Evolutionary conservation across 2,113 vertebrate species (phyloP).

Genomic region (Rana temporaria): DNA sequence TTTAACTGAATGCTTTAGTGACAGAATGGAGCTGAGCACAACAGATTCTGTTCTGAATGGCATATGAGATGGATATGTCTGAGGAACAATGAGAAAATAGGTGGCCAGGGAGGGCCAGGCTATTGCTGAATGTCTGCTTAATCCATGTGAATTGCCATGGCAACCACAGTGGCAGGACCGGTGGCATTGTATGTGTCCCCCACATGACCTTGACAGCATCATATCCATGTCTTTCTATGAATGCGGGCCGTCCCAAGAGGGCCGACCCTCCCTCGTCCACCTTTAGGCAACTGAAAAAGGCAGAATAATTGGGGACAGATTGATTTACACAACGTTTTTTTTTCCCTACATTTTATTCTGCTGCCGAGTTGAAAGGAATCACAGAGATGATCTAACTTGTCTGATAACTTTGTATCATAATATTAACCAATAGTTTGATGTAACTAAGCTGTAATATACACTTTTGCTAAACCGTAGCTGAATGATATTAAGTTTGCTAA

Average conservation of each 20-base stretch:
- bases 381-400: constrained; percentile 43
- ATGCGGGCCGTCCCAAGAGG: constrained; percentile 48
- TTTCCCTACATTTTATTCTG: constrained; percentile 59
- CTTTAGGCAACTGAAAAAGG: constrained; percentile 55
- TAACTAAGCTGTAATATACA: neutral
- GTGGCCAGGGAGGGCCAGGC: constrained; percentile 47
- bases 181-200: constrained; percentile 64
- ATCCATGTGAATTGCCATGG: constrained; percentile 59
- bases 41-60: constrained; percentile 6
- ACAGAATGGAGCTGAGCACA: neutral
- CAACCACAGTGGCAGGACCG: constrained; percentile 31
- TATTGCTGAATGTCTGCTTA: constrained; percentile 60
- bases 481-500: neutral
- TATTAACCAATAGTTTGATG: neutral
- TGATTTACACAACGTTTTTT: constrained; percentile 66
- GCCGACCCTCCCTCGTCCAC: constrained; percentile 45
- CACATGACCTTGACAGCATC: constrained; percentile 59
- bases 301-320: constrained; percentile 67
- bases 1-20: too few relatives aligned
- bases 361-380: constrained; percentile 56
- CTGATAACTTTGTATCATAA: neutral
- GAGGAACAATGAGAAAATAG: constrained; percentile 8
- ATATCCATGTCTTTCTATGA: constrained; percentile 58
- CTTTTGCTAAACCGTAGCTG: neutral
- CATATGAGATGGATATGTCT: constrained; percentile 29